Evolutionary conservation across 2,113 vertebrate species (phyloP), one percentile per base, ranked within the genome.

Genomic region (Marmota monax): DNA sequence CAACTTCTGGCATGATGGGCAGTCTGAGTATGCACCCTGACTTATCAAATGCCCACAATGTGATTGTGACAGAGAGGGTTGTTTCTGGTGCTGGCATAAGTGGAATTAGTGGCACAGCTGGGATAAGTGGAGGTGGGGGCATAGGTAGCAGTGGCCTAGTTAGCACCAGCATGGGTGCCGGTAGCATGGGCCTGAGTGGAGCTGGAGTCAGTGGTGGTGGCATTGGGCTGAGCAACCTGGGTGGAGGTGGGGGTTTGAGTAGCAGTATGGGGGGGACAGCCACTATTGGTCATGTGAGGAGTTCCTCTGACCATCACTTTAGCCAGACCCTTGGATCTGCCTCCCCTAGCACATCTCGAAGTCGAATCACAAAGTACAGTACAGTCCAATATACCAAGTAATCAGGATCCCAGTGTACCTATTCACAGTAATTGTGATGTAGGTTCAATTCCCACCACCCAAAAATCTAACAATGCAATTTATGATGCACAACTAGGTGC

Each of bases 61-160:
- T 99, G 78, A 97, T 99, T 84, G 98, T 99, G 74, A 98, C 98
- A 0, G 99, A 99, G 90, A 97, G 99, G 89, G 98, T 99, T 69
- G 98, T 99, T 92, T 99, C 99, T 96, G 99, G 98, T 4, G 95
- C 97, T 87, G 98, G 97, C n/a, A 89, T 97, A 82, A 98, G 92
- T 51, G 97, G 97, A 39, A 65, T 98, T 1, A 97, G 97, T 0
- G 97, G 96, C 25, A 29, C 93, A 2, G 29, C 56, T 32, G 97
- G 92, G 29, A 67, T 97, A 0, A 85, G 84, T 0, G 93, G 88
- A 22, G 88, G 84, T 34, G 65, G 91, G 37, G 87, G 87, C 29
- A 22, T 90, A 78, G 83, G 88, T 32, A 70, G 76, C 76, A 84
- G 95, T 86, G 80, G 96, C n/a, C 25, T 97, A 39, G 74, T 94